A percentile compares a stretch with the other conserved stretches of the same genome.
Conservation (phyloP, 30 jellyfish, hydroid and myxozoan species). For the Cassiopea xamachana region DNA sequence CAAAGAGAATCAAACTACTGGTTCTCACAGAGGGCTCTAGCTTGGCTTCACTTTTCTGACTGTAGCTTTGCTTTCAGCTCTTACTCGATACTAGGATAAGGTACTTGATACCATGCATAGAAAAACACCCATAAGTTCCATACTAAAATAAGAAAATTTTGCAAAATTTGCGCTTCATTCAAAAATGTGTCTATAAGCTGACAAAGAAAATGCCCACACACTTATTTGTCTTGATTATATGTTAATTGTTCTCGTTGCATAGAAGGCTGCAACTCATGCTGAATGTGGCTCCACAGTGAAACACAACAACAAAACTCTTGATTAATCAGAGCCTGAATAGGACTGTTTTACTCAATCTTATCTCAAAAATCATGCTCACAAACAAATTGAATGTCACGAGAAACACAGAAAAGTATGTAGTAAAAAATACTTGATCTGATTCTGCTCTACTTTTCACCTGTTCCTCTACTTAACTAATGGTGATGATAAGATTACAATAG, state of each 20-base stretch:
- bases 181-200: not conserved
- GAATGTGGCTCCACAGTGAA: slow-evolving; percentile 27
- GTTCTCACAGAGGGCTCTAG: too few relatives aligned
- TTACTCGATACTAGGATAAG: too few relatives aligned
- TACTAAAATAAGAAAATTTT: too few relatives aligned
- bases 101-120: too few relatives aligned
- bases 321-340: slow-evolving; percentile 5
- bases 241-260: not conserved
- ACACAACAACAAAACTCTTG: not conserved
- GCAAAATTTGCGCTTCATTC: not conserved
- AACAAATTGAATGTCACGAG: slow-evolving; percentile 42
- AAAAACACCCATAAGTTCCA: too few relatives aligned
- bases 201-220: slow-evolving; percentile 1
- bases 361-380: slow-evolving; percentile 20
- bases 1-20: too few relatives aligned
- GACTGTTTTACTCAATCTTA: slow-evolving; percentile 20
- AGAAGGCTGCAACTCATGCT: slow-evolving; percentile 9
- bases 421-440: slow-evolving; percentile 11
- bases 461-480: slow-evolving; percentile 4
- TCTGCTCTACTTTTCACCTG: slow-evolving; percentile 47
- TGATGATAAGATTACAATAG: slow-evolving; percentile 59
- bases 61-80: too few relatives aligned
- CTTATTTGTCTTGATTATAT: not conserved
- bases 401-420: slow-evolving; percentile 28
- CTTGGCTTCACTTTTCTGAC: too few relatives aligned